Base-by-base conservation (phyloP, 2,113 vertebrate species). In the Epinephelus fuscoguttatus region DNA sequence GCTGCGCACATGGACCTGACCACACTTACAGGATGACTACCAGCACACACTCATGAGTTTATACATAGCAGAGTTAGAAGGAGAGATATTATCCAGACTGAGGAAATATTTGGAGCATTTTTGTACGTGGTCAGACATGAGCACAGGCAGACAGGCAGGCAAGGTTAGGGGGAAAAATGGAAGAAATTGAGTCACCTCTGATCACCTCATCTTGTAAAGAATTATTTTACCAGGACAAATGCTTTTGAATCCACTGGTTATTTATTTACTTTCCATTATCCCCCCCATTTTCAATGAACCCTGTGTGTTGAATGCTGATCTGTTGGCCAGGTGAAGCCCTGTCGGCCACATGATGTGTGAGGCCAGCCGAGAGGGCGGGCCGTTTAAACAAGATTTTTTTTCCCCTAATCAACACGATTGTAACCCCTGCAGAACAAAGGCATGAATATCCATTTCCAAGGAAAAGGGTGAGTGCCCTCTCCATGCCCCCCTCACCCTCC, bases 371-470 rank as follows among this genome's bases (percentile, higher is more conserved):
- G 66, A 88, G 90, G 84, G 67, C 66, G 78, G 84, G 84, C 71
- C 61, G 42, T 78, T 90, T 80, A 89, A 91, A 90, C 87, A 76
- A 61, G 42, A 52, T 80, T 84, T 87, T 75, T 71, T 70, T 75
- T 68, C 9, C 0, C 60, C 64, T 86, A 89, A 93, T 94, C 91
- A 94, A 91, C 91, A 76, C 61, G 83, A 93, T 93, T 86, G 89
- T 91, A 94, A 93, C 90, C 84, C 79, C 86, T 37, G 86, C 84
- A 55, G 86, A 92, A 93, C 91, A 94, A 96, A 95, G 90, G 81
- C 90, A 80, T 84, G 81, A 92, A 95, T 94, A 94, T 95, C 94
- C 93, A 94, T 95, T 94, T 95, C 94, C 93, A 94, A 93, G 92
- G 91, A 93, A 93, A 86, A 84, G 89, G 79, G 88, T 89, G 84